phyloP scores from a whole-genome alignment of 1,140 invertebrate species.

The Contarinia nasturtii region DNA sequence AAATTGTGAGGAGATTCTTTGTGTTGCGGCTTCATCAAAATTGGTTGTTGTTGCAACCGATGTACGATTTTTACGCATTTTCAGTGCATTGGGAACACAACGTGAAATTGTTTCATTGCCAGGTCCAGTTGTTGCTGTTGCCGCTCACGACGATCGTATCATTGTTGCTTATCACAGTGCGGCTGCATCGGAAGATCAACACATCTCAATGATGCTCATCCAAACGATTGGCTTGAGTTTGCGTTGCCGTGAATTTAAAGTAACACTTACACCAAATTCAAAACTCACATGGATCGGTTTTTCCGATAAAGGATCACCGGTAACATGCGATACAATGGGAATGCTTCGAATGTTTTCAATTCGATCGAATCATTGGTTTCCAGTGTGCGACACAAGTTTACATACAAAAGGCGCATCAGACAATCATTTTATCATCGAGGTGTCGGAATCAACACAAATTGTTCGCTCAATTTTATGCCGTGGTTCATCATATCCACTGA shows the following conservation, averaged over 20 bases:
- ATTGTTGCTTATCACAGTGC: constrained; percentile 58
- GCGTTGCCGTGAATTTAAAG: constrained; percentile 11
- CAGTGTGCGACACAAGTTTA: constrained; percentile 48
- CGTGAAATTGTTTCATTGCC: constrained; percentile 43
- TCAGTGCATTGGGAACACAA: constrained; percentile 69
- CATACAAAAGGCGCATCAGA: constrained; percentile 49
- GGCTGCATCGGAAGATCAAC: constrained; percentile 27
- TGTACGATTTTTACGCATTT: constrained; percentile 55
- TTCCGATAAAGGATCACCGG: constrained; percentile 57
- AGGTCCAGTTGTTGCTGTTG: constrained; percentile 49
- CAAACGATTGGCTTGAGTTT: constrained; percentile 16
- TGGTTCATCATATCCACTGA: constrained; percentile 68
- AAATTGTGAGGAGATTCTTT: constrained; percentile 52
- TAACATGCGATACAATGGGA: constrained; percentile 44
- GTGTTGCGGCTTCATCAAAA: constrained; percentile 47
- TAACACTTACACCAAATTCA: constrained; percentile 50
- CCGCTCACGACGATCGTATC: constrained; percentile 46
- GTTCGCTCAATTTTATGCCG: constrained; percentile 71
- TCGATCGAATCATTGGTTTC: constrained; percentile 51
- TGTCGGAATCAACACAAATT: constrained; percentile 55
- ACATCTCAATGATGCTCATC: constrained; percentile 34
- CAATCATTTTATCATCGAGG: constrained; percentile 60
- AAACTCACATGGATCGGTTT: constrained; percentile 66
- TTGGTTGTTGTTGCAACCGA: constrained; percentile 64
- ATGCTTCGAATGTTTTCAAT: constrained; percentile 41